A percentile compares a stretch with the other conserved stretches of the same genome.
Conservation (phyloP, 2,888 invertebrate genomes). For the Troglohyphantes excavatus region DNA sequence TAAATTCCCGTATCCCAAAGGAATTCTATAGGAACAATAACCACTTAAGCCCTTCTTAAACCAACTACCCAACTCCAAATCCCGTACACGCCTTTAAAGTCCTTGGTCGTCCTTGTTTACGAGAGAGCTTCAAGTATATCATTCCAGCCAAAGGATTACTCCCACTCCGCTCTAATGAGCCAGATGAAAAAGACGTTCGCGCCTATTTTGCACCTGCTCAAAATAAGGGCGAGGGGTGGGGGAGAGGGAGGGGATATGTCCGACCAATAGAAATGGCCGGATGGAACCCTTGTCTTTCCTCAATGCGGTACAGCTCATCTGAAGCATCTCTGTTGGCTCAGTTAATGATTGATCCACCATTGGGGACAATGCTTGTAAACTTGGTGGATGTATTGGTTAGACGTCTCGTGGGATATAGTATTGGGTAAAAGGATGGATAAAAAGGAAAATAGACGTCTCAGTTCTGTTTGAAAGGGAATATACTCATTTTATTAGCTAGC, state of each 20-base stretch:
- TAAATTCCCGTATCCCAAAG: background rate
- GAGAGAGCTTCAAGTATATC: background rate
- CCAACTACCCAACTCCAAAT: no score
- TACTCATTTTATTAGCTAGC: no score
- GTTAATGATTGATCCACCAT: no score
- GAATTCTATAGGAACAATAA: background rate
- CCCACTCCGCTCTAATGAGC: background rate
- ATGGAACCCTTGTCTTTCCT: background rate
- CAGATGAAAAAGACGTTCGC: constrained; percentile 2
- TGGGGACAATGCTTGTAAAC: no score
- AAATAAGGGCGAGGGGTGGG: background rate
- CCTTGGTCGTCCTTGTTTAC: background rate
- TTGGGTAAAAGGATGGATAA: no score
- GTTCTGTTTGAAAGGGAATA: no score
- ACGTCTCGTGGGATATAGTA: no score
- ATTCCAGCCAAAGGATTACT: background rate
- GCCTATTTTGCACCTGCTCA: constrained; percentile 26
- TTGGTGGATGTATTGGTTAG: no score
- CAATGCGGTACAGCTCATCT: background rate
- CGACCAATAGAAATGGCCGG: constrained; percentile 7
- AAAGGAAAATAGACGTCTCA: no score
- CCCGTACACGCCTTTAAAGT: background rate
- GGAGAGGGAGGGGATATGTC: background rate
- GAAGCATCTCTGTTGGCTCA: background rate
- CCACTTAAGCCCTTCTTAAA: no score